These are phyloP conservation scores for Crossaster papposus DNA, from an alignment of 53 echinoderm and acorn worm species.

Conservation along the genomic window DNA sequence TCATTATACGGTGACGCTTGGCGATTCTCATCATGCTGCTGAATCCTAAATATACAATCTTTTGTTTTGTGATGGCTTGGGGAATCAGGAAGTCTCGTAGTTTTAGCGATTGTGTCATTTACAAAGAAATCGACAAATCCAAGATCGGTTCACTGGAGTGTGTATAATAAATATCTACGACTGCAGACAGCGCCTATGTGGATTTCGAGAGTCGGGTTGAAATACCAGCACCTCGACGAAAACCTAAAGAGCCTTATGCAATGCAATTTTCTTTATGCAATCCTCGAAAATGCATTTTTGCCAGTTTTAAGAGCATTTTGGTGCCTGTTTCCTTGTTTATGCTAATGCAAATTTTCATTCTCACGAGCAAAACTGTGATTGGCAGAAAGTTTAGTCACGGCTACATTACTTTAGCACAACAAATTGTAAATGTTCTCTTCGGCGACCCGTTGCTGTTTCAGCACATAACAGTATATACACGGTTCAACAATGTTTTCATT, in stretches of 20 bases:
- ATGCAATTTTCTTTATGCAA: no score
- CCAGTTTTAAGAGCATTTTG: no score
- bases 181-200: background rate
- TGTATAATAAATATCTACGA: background rate
- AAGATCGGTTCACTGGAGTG: background rate
- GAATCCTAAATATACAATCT: background rate
- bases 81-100: slow-evolving; percentile 8
- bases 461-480: no score
- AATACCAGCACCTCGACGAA: background rate
- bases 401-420: no score
- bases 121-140: slow-evolving; percentile 43
- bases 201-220: background rate
- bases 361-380: no score
- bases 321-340: no score
- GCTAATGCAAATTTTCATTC: no score
- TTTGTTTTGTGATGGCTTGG: background rate
- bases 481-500: no score
- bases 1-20: background rate
- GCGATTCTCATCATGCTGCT: background rate
- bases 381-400: no score
- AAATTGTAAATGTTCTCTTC: no score
- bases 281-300: no score
- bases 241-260: background rate
- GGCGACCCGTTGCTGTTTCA: no score
- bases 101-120: slow-evolving; percentile 30